A percentile compares a stretch with the other conserved stretches of the same genome.
These are phyloP conservation scores for Melanotaenia parkinsoni DNA, from an alignment of 2,797 vertebrate species.

Conservation along the genomic window DNA sequence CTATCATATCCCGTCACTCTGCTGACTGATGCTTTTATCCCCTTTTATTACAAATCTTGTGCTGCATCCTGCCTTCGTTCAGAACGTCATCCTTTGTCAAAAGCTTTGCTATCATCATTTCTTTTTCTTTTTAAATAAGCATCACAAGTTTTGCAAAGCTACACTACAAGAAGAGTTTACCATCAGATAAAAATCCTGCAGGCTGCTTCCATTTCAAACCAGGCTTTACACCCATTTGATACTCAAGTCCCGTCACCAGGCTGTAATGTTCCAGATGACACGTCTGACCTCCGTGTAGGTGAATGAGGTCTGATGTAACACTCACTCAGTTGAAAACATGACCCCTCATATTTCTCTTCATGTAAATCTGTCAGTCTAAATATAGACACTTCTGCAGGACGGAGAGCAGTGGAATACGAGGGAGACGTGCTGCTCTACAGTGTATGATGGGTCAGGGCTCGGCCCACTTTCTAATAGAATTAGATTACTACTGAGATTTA, in stretches of 20 bases:
- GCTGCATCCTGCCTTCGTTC: constrained; percentile 13
- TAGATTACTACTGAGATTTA: constrained; percentile 25
- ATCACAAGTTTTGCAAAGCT: not conserved
- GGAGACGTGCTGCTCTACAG: constrained; percentile 39
- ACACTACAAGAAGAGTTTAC: not conserved
- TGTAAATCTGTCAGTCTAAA: constrained; percentile 53
- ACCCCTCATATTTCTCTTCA: constrained; percentile 5
- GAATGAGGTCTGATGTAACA: constrained; percentile 1
- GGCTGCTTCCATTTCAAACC: not conserved
- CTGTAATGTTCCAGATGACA: not conserved
- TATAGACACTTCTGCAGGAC: constrained; percentile 47
- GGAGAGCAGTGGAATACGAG: constrained; percentile 33
- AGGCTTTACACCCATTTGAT: not conserved
- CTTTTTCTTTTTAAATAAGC: not conserved
- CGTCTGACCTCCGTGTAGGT: not conserved
- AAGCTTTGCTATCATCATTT: not conserved
- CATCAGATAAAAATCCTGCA: not conserved
- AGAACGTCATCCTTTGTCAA: not conserved
- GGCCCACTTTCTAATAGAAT: constrained; percentile 12
- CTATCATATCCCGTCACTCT: constrained; percentile 6
- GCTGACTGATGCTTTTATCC: not conserved
- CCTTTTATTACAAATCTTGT: not conserved
- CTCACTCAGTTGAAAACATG: constrained; percentile 21
- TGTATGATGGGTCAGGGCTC: not conserved
- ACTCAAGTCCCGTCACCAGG: not conserved